Conservation (phyloP, 2,888 invertebrate species). For the Hyposoter dolosus region DNA sequence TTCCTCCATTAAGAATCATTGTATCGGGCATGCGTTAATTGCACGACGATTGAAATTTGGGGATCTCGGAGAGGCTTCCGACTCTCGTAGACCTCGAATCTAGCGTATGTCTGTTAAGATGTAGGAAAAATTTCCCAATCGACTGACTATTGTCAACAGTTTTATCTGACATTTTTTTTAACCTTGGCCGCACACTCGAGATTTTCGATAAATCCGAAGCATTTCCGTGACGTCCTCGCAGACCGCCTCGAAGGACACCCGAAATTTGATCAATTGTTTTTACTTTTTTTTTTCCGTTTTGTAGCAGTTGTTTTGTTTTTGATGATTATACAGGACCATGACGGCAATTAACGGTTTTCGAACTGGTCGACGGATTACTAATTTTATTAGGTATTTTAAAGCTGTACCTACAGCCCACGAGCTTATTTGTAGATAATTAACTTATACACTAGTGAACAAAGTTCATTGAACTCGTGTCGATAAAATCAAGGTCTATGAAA, state of each 20-base stretch:
- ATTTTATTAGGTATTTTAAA: slow-evolving; percentile 63
- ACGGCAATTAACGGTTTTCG: slow-evolving; percentile 34
- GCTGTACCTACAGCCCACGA: slow-evolving; percentile 68
- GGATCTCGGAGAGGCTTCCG: slow-evolving; percentile 40
- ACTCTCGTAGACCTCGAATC: slow-evolving; percentile 45
- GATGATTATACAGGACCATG: slow-evolving; percentile 14
- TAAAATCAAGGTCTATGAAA: slow-evolving; percentile 48
- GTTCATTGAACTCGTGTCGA: slow-evolving; percentile 60
- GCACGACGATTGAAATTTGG: slow-evolving; percentile 26
- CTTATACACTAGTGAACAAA: slow-evolving; percentile 57
- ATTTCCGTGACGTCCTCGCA: slow-evolving; percentile 49
- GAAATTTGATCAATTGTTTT: slow-evolving; percentile 24
- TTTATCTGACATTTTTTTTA: slow-evolving; percentile 5
- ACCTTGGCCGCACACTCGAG: slow-evolving; percentile 40
- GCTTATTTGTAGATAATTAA: slow-evolving; percentile 72
- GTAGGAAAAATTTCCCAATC: slow-evolving; percentile 34
- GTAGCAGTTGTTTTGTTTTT: neutral
- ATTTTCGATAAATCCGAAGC: slow-evolving; percentile 49
- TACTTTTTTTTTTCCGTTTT: slow-evolving; percentile 26
- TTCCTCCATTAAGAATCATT: slow-evolving; percentile 10
- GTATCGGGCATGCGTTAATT: slow-evolving; percentile 7
- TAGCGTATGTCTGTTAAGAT: slow-evolving; percentile 31
- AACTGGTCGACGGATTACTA: slow-evolving; percentile 42
- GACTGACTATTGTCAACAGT: slow-evolving; percentile 53
- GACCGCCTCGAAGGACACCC: slow-evolving; percentile 26